These are phyloP conservation scores for Tenthredo livida DNA, from an alignment of 2,888 invertebrate genomes.

Conservation along the genomic window DNA sequence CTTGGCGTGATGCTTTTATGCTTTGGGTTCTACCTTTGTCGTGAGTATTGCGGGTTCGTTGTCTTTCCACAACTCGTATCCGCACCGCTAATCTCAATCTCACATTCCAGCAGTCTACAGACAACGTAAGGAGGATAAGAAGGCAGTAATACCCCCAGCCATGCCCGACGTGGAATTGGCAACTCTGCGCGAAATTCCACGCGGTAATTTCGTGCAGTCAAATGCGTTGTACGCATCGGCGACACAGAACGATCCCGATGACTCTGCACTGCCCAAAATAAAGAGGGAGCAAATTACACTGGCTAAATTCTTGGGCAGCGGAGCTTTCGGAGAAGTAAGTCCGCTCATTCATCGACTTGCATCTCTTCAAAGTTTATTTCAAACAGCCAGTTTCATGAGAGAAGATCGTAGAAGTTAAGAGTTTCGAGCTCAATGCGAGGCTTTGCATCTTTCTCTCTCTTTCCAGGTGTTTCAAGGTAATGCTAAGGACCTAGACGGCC, in stretches of 20 bases:
- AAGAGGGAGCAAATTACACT: slow-evolving; percentile 91
- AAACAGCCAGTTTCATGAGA: too few relatives aligned
- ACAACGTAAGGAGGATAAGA: slow-evolving; percentile 85
- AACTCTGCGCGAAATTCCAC: slow-evolving; percentile 90
- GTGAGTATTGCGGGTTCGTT: slow-evolving; percentile 76
- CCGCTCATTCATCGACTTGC: neutral
- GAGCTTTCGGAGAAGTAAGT: slow-evolving; percentile 95
- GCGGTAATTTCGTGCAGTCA: slow-evolving; percentile 88
- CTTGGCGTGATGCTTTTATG: slow-evolving; percentile 73
- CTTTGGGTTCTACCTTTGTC: slow-evolving; percentile 79
- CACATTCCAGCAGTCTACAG: slow-evolving; percentile 81
- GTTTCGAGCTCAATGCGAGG: too few relatives aligned
- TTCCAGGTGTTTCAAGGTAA: slow-evolving; percentile 90
- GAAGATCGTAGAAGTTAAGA: too few relatives aligned
- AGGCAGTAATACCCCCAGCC: slow-evolving; percentile 81
- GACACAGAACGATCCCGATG: slow-evolving; percentile 86
- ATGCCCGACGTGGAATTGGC: slow-evolving; percentile 91
- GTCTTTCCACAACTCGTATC: neutral
- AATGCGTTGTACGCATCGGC: slow-evolving; percentile 89
- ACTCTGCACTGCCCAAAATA: slow-evolving; percentile 91
- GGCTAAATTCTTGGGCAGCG: slow-evolving; percentile 94
- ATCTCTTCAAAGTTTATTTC: too few relatives aligned
- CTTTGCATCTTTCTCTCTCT: neutral
- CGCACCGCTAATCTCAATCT: neutral
- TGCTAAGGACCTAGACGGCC: slow-evolving; percentile 85